Evolutionary conservation across 2,797 vertebrate genomes (phyloP), one percentile per base, ranked within the genome.

Genomic region (Oreochromis mossambicus): DNA sequence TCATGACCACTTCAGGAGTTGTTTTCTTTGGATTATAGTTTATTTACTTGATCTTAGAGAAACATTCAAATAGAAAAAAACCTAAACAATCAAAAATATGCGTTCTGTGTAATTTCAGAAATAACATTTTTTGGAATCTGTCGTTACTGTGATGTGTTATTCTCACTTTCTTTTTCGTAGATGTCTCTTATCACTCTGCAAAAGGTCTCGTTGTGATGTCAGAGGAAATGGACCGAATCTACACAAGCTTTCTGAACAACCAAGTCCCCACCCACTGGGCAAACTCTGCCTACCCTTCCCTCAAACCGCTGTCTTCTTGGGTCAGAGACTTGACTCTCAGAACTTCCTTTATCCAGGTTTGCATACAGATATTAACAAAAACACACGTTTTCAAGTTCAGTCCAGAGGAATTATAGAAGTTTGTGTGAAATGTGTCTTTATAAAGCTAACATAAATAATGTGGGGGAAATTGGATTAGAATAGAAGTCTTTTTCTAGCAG

Each of bases 201-300:
- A 92, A 98, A 97, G 94, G 91, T 41, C 86, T 97, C 9, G 96
- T 97, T 41, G 96, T 97, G 84, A 97, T 97, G 96, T 97, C 96
- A 21, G 97, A 97, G 90, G 95, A 98, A 91, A 97, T 96, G 95
- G 97, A 98, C 84, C 92, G 90, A 50, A 96, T 97, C 52, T 97
- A 96, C 78, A 95, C 90, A 36, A 97, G 96, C 87, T 97, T 98
- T 91, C 93, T 97, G 56, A 97, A 97, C 85, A 96, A 96, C 89
- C 96, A 97, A 43, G 95, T 97, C 83, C 96, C 97, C 3, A 21
- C 86, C 9, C 87, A 96, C 26, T 98, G 95, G 93, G 85, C 93
- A 19, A 95, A 84, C 84, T 93, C 95, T 3, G 95, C 96, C 24
- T 97, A 97, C 78, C 96, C 95, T 1, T 98, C 97, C 41, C 93